Percentiles rank a stretch among this genome's conserved stretches.
Evolutionary conservation across 2,113 vertebrate species (phyloP).

Genomic region (Hylia prasina): DNA sequence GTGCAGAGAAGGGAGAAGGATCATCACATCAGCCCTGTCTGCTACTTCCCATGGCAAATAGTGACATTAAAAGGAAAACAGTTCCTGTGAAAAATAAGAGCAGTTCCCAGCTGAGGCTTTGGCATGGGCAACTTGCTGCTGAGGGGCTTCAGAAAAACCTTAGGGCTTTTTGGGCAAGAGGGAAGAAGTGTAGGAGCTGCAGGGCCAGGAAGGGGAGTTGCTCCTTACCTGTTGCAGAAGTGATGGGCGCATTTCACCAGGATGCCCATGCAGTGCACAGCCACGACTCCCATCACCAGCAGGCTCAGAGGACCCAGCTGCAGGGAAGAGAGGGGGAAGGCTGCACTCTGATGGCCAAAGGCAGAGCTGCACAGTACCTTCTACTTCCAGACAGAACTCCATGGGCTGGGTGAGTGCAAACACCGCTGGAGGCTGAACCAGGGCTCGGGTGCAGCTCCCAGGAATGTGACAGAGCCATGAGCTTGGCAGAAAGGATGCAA

Average conservation of each 20-base stretch:
- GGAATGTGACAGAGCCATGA: neutral
- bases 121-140: neutral
- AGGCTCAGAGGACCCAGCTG: slow-evolving; percentile 92
- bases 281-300: slow-evolving; percentile 85
- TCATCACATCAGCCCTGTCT: neutral
- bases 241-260: slow-evolving; percentile 91
- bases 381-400: neutral
- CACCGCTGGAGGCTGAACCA: neutral
- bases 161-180: neutral
- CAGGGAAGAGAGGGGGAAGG: slow-evolving; percentile 9
- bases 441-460: neutral
- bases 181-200: neutral
- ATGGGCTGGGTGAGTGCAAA: accelerated
- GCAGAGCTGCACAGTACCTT: neutral
- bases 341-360: slow-evolving; percentile 38
- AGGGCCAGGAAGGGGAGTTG: neutral
- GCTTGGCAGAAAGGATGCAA: neutral
- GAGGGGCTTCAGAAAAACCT: neutral
- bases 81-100: neutral
- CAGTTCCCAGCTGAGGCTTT: neutral
- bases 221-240: slow-evolving; percentile 87
- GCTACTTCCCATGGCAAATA: neutral
- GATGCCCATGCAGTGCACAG: slow-evolving; percentile 92
- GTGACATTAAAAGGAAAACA: neutral
- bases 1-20: neutral